These are phyloP conservation scores for Anthopleura sola DNA, from an alignment of 64 coral and sea anemone genomes.

Conservation along the genomic window DNA sequence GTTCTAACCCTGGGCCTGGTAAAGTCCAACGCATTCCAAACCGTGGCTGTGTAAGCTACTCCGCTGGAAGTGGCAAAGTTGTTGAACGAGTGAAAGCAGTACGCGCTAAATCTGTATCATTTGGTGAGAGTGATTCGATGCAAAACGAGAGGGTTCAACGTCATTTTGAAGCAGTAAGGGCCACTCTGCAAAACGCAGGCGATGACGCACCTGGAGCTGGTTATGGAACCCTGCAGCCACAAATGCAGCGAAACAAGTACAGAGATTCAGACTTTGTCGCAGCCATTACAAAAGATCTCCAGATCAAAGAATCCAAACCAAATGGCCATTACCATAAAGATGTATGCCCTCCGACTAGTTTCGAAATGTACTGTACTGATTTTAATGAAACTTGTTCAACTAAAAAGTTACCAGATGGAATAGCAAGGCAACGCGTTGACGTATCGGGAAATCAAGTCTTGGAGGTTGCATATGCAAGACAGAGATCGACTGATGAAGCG, in stretches of 20 bases:
- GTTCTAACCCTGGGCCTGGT: conserved; percentile 58
- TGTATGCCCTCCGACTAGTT: not conserved
- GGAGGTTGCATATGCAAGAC: too few species aligned
- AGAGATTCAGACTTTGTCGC: not conserved
- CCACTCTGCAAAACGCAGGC: not conserved
- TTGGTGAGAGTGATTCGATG: not conserved
- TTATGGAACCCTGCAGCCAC: not conserved
- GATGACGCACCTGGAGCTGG: not conserved
- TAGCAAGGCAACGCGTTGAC: not conserved
- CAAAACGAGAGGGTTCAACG: not conserved
- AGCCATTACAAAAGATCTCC: not conserved
- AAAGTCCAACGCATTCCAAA: conserved; percentile 45
- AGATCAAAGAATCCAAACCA: not conserved
- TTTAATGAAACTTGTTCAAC: not conserved
- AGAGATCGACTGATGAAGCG: not conserved
- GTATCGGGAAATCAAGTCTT: not conserved
- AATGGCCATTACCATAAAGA: not conserved
- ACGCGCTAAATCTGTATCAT: conserved; percentile 22
- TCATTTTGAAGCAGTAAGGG: conserved; percentile 10
- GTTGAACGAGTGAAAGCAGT: conserved; percentile 18
- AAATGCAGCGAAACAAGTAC: not conserved
- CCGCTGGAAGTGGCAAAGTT: conserved; percentile 5
- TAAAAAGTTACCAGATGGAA: conserved; percentile 1
- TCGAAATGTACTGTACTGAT: not conserved
- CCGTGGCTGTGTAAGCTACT: conserved; percentile 37